Evolutionary conservation across 2,888 invertebrate genomes (phyloP).

Genomic region (Lutraria lutraria): DNA sequence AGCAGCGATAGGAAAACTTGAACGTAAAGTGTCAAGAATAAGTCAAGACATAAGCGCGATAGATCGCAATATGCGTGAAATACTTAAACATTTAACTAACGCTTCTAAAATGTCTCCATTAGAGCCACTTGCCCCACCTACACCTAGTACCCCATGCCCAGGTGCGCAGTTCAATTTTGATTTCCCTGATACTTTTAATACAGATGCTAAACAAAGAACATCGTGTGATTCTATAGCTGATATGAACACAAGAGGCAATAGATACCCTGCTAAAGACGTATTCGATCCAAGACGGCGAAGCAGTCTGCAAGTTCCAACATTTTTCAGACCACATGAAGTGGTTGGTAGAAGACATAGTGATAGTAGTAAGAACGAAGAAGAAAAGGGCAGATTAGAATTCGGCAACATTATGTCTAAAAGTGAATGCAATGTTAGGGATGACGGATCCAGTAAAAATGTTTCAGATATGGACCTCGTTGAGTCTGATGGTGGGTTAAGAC

Average conservation of each 20-base stretch:
- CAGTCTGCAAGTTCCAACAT: conserved; percentile 49
- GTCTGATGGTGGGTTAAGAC: background rate
- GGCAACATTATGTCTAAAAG: conserved; percentile 51
- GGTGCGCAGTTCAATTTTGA: conserved; percentile 58
- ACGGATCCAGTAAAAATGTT: conserved; percentile 6
- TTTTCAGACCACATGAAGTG: conserved; percentile 60
- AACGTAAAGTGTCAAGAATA: conserved; percentile 70
- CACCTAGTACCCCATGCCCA: conserved; percentile 59
- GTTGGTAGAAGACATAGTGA: conserved; percentile 62
- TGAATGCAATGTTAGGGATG: conserved; percentile 43
- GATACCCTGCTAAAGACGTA: background rate
- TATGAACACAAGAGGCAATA: background rate
- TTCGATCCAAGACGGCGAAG: conserved; percentile 39
- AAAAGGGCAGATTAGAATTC: conserved; percentile 16
- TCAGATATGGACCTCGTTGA: background rate
- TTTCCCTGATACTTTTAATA: background rate
- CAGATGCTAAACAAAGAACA: background rate
- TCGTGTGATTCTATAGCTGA: background rate
- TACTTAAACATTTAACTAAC: conserved; percentile 65
- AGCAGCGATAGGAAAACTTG: conserved; percentile 75
- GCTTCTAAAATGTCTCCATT: conserved; percentile 53
- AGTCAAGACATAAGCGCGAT: conserved; percentile 70
- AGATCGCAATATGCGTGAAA: conserved; percentile 71
- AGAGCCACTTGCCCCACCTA: conserved; percentile 56
- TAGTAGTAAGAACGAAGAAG: conserved; percentile 44